Base-by-base conservation (phyloP, 2,113 vertebrate species). In the Ciconia maguari region DNA sequence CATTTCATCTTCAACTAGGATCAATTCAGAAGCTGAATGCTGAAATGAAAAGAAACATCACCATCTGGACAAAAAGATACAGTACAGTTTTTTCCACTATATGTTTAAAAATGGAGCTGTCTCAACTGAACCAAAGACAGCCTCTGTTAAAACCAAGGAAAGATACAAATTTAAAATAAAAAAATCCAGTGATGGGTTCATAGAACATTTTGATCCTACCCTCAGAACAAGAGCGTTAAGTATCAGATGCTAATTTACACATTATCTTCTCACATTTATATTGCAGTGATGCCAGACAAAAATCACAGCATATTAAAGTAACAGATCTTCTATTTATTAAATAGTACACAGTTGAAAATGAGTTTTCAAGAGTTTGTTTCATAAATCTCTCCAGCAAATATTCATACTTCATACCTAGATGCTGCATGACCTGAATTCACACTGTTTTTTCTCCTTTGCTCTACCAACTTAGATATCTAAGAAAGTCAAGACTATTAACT, bases 1-100 rank as follows among this genome's bases (percentile, higher is more conserved):
- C 97, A 98, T 96, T 97, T 99, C 99, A 96, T 99, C 99, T 90
- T 98, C 98, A 27, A 97, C 98, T 93, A 98, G 97, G 98, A 99
- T 97, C 89, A 98, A 94, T 66, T 99, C 99, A 89, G 98, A 95
- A 93, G 95, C 90, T 76, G 96, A 94, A 96, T 90, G 95, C 98
- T 98, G 94, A 90, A 98, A 98, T 22, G 51, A 97, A 97, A 97
- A 79, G 68, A 51, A 88, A 83, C 18, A 24, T 97, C 68, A 97
- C 36, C 83, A 95, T 76, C 65, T 76, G 83, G 20, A 62, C 42
- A 52, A 80, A 30, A 91, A 83, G 49, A 62, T 25, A 29, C 1
- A 81, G 18, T 29, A 52, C 8, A 7, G 0, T 27, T 79, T 81
- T 42, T n/a, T 17, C 68, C 26, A n/a, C 32, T 55, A 21, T 8